These are phyloP conservation scores for Luscinia megarhynchos DNA, from an alignment of 2,797 vertebrate genomes.

Conservation along the genomic window DNA sequence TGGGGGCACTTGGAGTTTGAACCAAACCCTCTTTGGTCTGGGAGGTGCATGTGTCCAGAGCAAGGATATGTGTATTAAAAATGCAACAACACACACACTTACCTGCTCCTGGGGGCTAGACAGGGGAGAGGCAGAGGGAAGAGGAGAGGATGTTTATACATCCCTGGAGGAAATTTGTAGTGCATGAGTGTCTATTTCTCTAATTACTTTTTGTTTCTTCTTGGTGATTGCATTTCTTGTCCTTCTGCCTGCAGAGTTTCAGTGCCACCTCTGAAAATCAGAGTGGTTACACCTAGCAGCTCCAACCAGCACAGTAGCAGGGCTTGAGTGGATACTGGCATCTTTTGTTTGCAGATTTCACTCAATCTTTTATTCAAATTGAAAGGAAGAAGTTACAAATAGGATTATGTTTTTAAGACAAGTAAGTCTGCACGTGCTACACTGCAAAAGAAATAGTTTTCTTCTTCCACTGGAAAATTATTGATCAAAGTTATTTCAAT, in stretches of 20 bases:
- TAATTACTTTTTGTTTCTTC: conserved; percentile 2
- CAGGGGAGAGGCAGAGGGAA: not conserved
- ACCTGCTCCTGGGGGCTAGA: rapidly evolving
- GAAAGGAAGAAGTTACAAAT: not conserved
- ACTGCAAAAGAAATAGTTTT: not conserved
- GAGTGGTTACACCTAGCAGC: not conserved
- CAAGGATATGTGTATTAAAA: not conserved
- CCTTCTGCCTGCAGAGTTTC: not conserved
- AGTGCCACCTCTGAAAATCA: not conserved
- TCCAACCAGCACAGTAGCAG: not conserved
- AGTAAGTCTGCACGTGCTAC: not conserved
- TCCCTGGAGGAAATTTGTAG: not conserved
- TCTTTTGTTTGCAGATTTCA: not conserved
- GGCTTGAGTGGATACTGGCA: not conserved
- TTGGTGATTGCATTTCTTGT: not conserved
- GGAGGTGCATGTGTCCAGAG: not conserved
- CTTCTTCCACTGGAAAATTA: not conserved
- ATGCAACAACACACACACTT: not conserved
- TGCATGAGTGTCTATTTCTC: not conserved
- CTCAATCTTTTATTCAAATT: not conserved
- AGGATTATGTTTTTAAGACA: not conserved
- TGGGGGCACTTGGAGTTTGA: not conserved
- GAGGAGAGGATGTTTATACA: not conserved
- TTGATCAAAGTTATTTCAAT: conserved; percentile 20
- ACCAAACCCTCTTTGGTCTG: not conserved